A percentile compares a stretch with the other conserved stretches of the same genome.
phyloP scores from a whole-genome alignment of 2,797 vertebrate species.

The Argyrosomus regius region DNA sequence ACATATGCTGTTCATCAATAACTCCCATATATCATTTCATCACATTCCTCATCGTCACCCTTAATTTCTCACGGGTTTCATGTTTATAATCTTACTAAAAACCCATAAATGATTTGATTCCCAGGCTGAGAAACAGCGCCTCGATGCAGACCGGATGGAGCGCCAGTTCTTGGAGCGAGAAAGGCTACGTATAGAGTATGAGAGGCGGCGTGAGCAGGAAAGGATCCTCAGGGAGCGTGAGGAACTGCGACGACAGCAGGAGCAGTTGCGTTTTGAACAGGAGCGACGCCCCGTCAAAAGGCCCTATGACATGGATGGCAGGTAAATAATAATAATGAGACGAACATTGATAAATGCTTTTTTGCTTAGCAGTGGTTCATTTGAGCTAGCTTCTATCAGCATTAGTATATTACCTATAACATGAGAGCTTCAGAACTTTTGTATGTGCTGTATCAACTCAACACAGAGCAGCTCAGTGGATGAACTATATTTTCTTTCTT shows the following conservation, averaged over 20 bases:
- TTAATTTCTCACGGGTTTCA: not conserved
- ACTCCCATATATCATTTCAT: not conserved
- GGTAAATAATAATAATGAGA: conserved; percentile 75
- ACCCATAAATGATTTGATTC: not conserved
- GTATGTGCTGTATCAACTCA: not conserved
- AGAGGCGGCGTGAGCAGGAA: conserved; percentile 94
- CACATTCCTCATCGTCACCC: not conserved
- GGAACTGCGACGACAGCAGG: conserved; percentile 94
- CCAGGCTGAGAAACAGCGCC: conserved; percentile 90
- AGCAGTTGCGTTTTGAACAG: conserved; percentile 94
- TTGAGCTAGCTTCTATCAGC: not conserved
- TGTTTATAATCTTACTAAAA: not conserved
- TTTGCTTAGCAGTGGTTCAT: not conserved
- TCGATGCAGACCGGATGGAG: conserved; percentile 93
- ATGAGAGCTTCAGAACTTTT: not conserved
- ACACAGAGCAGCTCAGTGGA: not conserved
- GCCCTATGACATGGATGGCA: conserved; percentile 89
- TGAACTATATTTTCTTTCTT: not conserved
- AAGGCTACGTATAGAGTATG: conserved; percentile 92
- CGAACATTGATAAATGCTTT: not conserved
- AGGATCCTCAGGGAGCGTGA: conserved; percentile 94
- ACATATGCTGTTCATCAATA: not conserved
- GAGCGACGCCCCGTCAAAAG: conserved; percentile 90
- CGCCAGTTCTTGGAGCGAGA: conserved; percentile 94
- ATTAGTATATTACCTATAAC: not conserved